Percentiles rank a stretch among this genome's conserved stretches.
Conservation (phyloP, 2,888 invertebrate genomes). For the Alloscopus bannaensis region DNA sequence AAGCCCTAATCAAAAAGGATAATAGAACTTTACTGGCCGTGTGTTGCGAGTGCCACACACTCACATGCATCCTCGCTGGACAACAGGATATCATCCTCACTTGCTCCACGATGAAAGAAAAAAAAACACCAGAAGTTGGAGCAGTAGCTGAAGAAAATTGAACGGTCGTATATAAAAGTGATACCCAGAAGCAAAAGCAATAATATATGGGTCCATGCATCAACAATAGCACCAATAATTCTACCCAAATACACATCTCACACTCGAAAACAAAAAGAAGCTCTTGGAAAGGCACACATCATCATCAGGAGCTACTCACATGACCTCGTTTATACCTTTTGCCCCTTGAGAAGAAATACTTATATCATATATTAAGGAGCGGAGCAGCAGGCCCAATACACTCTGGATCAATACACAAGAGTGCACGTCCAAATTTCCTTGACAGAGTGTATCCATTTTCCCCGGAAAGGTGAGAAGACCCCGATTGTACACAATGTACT, state of each 20-base stretch:
- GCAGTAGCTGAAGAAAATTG: constrained; percentile 21
- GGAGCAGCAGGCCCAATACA: no score
- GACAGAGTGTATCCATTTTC: no score
- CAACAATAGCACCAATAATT: constrained; percentile 6
- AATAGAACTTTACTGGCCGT: constrained; percentile 19
- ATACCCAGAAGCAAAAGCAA: constrained; percentile 22
- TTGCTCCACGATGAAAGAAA: neutral
- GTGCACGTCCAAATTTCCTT: no score
- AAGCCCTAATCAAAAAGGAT: neutral
- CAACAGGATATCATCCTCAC: no score
- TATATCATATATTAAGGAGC: no score
- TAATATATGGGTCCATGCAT: neutral
- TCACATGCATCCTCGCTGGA: constrained; percentile 4
- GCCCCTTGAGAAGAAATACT: constrained; percentile 3
- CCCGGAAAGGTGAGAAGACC: neutral
- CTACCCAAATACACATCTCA: neutral
- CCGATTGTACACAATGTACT: neutral
- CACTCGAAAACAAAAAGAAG: constrained; percentile 7
- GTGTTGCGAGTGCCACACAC: neutral
- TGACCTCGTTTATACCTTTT: constrained; percentile 27
- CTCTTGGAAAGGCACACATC: neutral
- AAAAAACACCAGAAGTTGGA: constrained; percentile 19
- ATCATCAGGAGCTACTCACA: constrained; percentile 9
- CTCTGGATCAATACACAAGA: no score
- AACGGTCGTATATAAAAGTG: constrained; percentile 24